Evolutionary conservation across 30 jellyfish, hydroid and myxozoan genomes (phyloP).

Genomic region (Chrysaora quinquecirrha): DNA sequence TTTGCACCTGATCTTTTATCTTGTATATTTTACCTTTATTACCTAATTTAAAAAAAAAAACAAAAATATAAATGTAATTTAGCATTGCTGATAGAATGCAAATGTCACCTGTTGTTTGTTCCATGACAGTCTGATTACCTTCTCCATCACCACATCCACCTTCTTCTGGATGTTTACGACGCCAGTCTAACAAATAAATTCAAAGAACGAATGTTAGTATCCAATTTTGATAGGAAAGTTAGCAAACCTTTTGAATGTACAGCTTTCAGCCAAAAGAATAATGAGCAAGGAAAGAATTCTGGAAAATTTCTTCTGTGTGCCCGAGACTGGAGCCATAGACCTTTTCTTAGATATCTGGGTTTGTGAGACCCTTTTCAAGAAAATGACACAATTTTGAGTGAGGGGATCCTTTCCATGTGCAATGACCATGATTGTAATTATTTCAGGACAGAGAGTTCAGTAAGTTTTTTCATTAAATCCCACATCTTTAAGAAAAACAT

Average conservation of each 20-base stretch:
- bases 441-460: no score
- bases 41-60: no score
- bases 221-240: background rate
- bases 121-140: background rate
- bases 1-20: no score
- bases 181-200: no score
- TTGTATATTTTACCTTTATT: no score
- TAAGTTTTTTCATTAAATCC: no score
- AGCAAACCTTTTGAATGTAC: background rate
- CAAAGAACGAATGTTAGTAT: background rate
- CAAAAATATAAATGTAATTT: no score
- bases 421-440: no score
- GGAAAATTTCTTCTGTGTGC: background rate
- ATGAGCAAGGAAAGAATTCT: background rate
- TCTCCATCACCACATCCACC: background rate
- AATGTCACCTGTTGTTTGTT: background rate
- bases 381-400: background rate
- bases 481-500: no score
- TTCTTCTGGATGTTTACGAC: background rate
- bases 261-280: constrained; percentile 1
- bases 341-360: background rate
- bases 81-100: no score
- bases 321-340: background rate
- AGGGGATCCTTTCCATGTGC: no score
- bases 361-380: background rate